Evolutionary conservation across 2,113 vertebrate genomes (phyloP), one percentile per base, ranked within the genome.

Genomic region (Cochlearius cochlearius): DNA sequence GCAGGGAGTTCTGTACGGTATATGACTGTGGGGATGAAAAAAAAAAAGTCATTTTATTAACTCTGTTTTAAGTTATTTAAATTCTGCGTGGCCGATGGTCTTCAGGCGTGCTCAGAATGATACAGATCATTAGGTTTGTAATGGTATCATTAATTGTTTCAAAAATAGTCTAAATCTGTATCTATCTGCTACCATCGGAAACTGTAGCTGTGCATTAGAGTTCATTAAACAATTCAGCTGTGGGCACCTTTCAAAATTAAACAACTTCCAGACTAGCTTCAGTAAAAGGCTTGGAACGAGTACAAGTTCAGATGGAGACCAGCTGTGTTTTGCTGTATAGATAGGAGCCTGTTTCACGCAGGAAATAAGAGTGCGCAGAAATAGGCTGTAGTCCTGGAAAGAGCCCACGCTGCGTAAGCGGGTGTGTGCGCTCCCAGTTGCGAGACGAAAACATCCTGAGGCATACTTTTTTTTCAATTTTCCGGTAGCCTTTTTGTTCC

Each of bases 91-190:
- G 72, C 32, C 0, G 0, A 25, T 79, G 50, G 71, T 94, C 68
- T 94, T 94, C 41, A 58, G 68, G 64, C 82, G 20, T 90, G 41
- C 52, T 71, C 63, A 83, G 68, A 94, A 55, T 83, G 38, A 77
- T 89, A 83, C 72, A 92, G 82, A 88, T 86, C 49, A 20, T 94
- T 96, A 91, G 21, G 55, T 94, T 80, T 71, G 53, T 92, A 92
- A 92, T 90, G 64, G 47, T 78, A 81, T 83, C 82, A 80, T 96
- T 95, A 94, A 86, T 88, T 93, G 63, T 93, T 93, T 97, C 21
- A 84, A 88, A 94, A 96, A 63, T 82, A 90, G 92, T 92, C 75
- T 77, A 76, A 86, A 67, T 69, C 83, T 80, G 7, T 95, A 30
- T 95, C 74, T 72, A 36, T 74, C 63, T 88, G 49, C 73, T 77